Base-by-base conservation (phyloP, 2,888 invertebrate genomes). In the Chorisops tibialis region DNA sequence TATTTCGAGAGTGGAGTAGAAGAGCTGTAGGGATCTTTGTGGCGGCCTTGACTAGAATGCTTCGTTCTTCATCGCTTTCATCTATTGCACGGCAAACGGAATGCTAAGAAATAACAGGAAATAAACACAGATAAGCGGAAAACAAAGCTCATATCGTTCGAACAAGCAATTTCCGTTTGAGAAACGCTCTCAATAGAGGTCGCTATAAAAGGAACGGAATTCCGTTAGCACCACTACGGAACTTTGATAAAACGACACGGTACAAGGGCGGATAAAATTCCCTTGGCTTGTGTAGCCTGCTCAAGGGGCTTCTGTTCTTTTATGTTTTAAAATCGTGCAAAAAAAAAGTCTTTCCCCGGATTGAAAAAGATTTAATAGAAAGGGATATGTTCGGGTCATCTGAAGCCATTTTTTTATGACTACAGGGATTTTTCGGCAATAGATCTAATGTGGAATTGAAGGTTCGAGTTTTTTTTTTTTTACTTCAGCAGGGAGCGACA, bases 91-190 rank as follows among this genome's bases (percentile, higher is more conserved):
- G 30, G 30, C 9, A 30, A 30, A 30, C 30, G 30, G 30, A 30
- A 30, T 30, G 41, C 41, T 50, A 39, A 22, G 35, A 47, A 52
- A 52, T 47, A 47, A 52, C 43, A 52, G 61, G 61, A 52, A 61
- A 61, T 61, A 52, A 61, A 45, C 41, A 41, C 45, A 61, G 60
- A 64, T 61, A 64, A 61, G 58, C 63, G 61, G 61, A 64, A 64
- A 64, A 64, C 63, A 64, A 64, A 64, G 58, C 61, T 61, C 58
- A 52, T 58, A 61, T 64, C 58, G 61, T 61, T 61, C 39, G 61
- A 64, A 64, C 63, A 63, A 63, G 63, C 63, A 63, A 63, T 63
- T 60, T 61, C 63, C 63, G 56, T 56, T 56, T 38, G 48, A 37
- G 41, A 11, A 12, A 48, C 50, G 54, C 49, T 61, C 39, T 24